Evolutionary conservation across 2,888 invertebrate species (phyloP).

Genomic region (Lacanobia wlatinum): DNA sequence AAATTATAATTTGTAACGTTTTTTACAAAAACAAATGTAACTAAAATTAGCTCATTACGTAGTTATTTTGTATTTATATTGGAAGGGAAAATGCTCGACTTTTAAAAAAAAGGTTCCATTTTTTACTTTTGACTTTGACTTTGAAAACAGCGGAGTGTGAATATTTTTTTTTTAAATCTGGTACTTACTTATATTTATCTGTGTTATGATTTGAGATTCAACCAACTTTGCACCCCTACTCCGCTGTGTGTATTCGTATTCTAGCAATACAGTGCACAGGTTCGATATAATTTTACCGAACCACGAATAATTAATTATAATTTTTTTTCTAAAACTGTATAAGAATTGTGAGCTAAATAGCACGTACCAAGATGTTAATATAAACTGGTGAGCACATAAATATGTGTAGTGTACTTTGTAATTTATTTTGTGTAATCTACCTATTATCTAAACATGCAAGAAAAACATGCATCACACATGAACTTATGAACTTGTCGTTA

Average conservation of each 20-base stretch:
- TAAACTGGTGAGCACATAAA: neutral
- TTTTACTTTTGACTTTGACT: neutral
- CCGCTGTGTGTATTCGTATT: neutral
- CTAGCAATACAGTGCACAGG: neutral
- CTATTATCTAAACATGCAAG: no score
- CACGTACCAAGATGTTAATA: neutral
- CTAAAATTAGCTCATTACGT: neutral
- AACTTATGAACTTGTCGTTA: slow-evolving; percentile 14
- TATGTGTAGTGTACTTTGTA: neutral
- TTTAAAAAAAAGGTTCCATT: neutral
- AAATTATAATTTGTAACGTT: neutral
- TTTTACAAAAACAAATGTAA: slow-evolving; percentile 22
- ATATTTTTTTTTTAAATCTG: slow-evolving; percentile 1
- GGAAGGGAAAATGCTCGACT: neutral
- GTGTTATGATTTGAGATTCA: neutral
- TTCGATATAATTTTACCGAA: neutral
- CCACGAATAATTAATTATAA: neutral
- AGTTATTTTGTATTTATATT: neutral
- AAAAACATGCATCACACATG: neutral
- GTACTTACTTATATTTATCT: neutral
- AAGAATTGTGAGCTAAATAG: slow-evolving; percentile 6
- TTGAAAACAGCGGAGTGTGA: neutral
- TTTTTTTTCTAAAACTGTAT: neutral
- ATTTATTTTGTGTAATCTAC: no score
- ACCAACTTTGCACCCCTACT: neutral